Conservation (phyloP, 2,888 invertebrate species). For the Caenorhabditis virilis region DNA sequence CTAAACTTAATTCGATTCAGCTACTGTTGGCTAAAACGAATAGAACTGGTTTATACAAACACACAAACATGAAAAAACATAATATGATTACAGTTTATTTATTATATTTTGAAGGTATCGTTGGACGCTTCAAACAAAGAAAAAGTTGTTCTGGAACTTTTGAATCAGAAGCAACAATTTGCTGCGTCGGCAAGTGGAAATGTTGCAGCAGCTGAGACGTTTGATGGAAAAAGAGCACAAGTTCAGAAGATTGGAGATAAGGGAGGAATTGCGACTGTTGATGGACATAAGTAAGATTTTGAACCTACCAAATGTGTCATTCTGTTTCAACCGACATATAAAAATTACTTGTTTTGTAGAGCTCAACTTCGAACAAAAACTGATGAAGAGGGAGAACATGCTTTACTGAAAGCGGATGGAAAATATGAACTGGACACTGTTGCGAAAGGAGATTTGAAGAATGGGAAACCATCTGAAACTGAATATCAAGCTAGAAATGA, state of each 20-base stretch:
- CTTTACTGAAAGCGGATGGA: constrained; percentile 66
- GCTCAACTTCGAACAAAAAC: constrained; percentile 62
- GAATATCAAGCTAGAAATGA: constrained; percentile 65
- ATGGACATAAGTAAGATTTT: constrained; percentile 66
- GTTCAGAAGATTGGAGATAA: constrained; percentile 67
- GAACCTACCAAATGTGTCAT: not conserved
- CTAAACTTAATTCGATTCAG: not conserved
- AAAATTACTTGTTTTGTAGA: constrained; percentile 34
- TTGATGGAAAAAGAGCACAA: constrained; percentile 65
- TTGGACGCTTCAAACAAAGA: constrained; percentile 66
- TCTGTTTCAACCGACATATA: not conserved
- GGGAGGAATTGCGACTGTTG: constrained; percentile 66
- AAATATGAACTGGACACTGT: constrained; percentile 66
- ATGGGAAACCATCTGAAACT: constrained; percentile 48
- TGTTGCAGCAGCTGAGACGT: constrained; percentile 65
- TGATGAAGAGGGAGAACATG: constrained; percentile 59
- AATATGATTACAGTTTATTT: not conserved
- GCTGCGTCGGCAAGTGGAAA: constrained; percentile 58
- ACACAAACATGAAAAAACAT: too few species aligned
- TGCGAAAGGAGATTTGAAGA: constrained; percentile 61
- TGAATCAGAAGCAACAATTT: constrained; percentile 52
- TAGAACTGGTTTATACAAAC: too few species aligned
- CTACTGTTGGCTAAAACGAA: not conserved
- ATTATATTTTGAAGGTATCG: constrained; percentile 51
- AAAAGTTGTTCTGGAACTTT: constrained; percentile 61